Conservation (phyloP, 2,797 vertebrate genomes). For the Enteromius trimaculatus region DNA sequence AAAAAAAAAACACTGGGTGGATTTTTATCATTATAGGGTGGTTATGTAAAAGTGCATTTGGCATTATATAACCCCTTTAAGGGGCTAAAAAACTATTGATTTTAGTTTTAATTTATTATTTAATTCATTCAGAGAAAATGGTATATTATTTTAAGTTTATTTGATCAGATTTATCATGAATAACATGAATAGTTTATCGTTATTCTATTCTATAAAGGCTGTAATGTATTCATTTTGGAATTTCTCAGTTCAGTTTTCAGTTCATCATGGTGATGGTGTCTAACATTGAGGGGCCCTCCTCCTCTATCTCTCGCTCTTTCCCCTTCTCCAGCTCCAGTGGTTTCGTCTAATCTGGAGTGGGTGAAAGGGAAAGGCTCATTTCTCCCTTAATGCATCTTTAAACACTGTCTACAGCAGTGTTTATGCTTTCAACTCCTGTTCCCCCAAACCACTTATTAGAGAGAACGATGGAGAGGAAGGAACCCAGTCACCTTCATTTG, state of each 20-base stretch:
- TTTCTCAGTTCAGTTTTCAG: slow-evolving; percentile 6
- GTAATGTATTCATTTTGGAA: neutral
- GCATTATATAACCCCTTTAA: too few species aligned
- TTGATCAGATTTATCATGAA: neutral
- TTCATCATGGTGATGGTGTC: neutral
- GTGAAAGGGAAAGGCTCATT: slow-evolving; percentile 29
- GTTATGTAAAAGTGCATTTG: too few species aligned
- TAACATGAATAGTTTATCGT: neutral
- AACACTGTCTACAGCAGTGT: slow-evolving; percentile 7
- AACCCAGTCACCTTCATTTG: slow-evolving; percentile 51
- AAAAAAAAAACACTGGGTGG: too few species aligned
- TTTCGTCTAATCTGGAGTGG: slow-evolving; percentile 28
- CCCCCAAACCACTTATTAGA: slow-evolving; percentile 1
- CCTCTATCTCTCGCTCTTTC: neutral
- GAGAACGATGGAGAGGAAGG: neutral
- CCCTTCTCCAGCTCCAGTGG: slow-evolving; percentile 17
- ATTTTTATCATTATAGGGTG: too few species aligned
- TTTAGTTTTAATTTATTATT: neutral
- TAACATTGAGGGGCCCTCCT: neutral
- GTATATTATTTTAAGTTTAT: neutral
- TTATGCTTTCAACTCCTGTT: slow-evolving; percentile 12
- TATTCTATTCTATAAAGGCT: neutral
- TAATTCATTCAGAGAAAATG: neutral
- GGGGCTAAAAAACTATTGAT: neutral
- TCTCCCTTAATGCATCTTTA: slow-evolving; percentile 34